A percentile compares a stretch with the other conserved stretches of the same genome.
Evolutionary conservation across 1,140 invertebrate genomes (phyloP).

Genomic region (Trichomalopsis sarcophagae): DNA sequence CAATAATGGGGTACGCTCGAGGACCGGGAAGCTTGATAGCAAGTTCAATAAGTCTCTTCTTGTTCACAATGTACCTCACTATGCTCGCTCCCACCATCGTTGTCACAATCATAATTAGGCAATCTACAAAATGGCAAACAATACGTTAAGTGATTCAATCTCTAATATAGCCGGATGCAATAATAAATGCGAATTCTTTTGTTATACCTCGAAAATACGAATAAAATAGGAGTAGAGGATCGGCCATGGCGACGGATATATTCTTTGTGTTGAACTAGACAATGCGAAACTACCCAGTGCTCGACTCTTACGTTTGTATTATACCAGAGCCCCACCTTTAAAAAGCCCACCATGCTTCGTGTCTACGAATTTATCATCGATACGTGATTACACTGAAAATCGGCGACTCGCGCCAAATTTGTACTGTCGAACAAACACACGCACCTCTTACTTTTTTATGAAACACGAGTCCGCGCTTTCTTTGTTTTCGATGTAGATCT

Average conservation of each 20-base stretch:
- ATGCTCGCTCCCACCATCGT: not conserved
- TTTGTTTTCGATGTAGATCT: no score
- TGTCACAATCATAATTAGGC: not conserved
- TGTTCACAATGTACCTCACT: not conserved
- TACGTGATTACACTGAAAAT: slow-evolving; percentile 25
- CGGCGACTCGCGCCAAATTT: slow-evolving; percentile 1
- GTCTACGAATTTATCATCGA: not conserved
- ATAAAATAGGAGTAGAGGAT: not conserved
- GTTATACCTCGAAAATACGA: not conserved
- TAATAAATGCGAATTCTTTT: not conserved
- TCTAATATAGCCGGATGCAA: not conserved
- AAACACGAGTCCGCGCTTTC: no score
- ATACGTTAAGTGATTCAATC: not conserved
- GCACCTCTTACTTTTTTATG: no score
- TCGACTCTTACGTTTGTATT: not conserved
- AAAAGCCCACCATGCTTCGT: no score
- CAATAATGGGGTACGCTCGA: slow-evolving; percentile 65
- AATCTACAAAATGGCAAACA: not conserved
- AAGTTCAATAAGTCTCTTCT: slow-evolving; percentile 17
- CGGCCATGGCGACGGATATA: not conserved
- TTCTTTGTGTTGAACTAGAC: not conserved
- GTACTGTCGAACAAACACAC: not conserved
- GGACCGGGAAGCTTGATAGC: slow-evolving; percentile 66
- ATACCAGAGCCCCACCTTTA: not conserved
- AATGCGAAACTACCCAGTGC: not conserved